Evolutionary conservation across 2,797 vertebrate genomes (phyloP).

Genomic region (Paratrypauchen microcephalus): DNA sequence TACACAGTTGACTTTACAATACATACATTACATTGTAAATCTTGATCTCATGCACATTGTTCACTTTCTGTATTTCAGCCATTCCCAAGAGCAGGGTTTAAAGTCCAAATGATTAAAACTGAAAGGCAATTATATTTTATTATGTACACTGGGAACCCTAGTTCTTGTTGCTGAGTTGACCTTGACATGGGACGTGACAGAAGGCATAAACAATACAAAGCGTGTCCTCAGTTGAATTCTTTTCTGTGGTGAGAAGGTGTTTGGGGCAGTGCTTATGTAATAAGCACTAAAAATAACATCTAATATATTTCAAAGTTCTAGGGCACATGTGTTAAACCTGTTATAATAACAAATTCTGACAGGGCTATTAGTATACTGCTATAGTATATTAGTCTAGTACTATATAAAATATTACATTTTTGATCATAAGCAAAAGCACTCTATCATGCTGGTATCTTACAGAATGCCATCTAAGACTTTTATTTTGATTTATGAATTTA

Average conservation of each 20-base stretch:
- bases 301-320: slow-evolving; percentile 3
- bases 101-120: background rate
- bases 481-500: too few relatives aligned
- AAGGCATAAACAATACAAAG: slow-evolving; percentile 9
- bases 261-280: slow-evolving; percentile 33
- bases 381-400: too few relatives aligned
- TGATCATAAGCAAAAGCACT: background rate
- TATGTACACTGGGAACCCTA: background rate
- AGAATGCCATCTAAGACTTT: too few relatives aligned
- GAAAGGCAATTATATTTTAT: background rate
- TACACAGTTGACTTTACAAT: too few relatives aligned
- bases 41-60: too few relatives aligned
- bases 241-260: slow-evolving; percentile 41
- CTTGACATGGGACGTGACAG: slow-evolving; percentile 15
- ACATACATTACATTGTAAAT: too few relatives aligned
- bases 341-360: background rate
- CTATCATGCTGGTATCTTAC: background rate
- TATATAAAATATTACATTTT: background rate
- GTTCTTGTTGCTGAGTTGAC: slow-evolving; percentile 9
- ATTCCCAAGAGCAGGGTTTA: too few relatives aligned
- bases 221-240: slow-evolving; percentile 24
- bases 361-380: background rate
- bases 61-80: too few relatives aligned
- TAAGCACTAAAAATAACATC: slow-evolving; percentile 39
- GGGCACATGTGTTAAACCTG: background rate